phyloP scores from a whole-genome alignment of 2,797 vertebrate species.

The Manis pentadactyla region DNA sequence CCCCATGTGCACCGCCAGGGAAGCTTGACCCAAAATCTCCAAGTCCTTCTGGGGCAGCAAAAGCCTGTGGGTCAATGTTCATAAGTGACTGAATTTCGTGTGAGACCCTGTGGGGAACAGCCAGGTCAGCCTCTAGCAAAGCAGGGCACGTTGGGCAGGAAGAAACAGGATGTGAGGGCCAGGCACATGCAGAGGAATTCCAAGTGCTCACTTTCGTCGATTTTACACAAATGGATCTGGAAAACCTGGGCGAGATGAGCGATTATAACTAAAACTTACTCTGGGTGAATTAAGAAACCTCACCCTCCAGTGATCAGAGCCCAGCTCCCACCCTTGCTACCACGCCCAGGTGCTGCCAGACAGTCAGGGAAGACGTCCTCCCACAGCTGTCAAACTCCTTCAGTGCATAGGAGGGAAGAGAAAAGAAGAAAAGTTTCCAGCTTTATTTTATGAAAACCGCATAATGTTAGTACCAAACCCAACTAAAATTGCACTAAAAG shows the following conservation, averaged over 20 bases:
- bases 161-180: no score
- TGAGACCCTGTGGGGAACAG: no score
- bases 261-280: no score
- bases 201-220: no score
- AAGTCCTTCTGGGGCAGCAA: not conserved
- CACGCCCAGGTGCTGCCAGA: not conserved
- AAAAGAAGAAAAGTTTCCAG: not conserved
- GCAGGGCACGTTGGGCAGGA: no score
- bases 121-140: no score
- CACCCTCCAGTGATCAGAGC: no score
- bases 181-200: no score
- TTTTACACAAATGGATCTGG: no score
- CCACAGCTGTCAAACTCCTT: not conserved
- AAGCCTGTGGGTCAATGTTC: not conserved
- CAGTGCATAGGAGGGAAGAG: rapidly evolving
- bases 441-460: not conserved
- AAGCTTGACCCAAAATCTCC: not conserved
- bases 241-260: no score
- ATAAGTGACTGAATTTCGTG: not conserved
- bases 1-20: not conserved
- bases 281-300: no score
- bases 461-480: not conserved
- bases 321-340: no score
- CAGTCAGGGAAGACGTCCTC: not conserved
- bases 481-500: not conserved